phyloP scores from a whole-genome alignment of 2,797 vertebrate species.

The Falco concolor region DNA sequence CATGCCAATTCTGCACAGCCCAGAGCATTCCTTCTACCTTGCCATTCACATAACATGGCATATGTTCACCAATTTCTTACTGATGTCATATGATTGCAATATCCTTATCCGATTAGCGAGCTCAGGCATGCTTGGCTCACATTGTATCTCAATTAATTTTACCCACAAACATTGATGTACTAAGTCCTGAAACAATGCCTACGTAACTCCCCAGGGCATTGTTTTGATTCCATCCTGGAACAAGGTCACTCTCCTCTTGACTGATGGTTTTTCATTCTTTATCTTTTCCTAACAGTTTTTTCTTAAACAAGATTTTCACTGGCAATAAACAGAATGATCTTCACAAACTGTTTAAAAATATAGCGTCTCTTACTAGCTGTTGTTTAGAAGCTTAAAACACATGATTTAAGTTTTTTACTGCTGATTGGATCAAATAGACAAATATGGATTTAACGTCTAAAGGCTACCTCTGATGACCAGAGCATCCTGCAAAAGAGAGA shows the following conservation, averaged over 20 bases:
- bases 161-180: conserved; percentile 1
- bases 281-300: conserved; percentile 16
- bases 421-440: neutral
- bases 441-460: neutral
- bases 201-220: neutral
- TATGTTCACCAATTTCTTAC: neutral
- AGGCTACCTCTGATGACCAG: neutral
- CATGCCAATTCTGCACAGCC: neutral
- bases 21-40: neutral
- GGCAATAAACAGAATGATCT: neutral
- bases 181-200: conserved; percentile 43
- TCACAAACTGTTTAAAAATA: neutral
- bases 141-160: conserved; percentile 47
- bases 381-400: neutral
- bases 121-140: conserved; percentile 16
- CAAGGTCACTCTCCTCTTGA: conserved; percentile 21
- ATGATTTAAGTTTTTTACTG: neutral
- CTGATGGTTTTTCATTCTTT: neutral
- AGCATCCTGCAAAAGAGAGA: neutral
- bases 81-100: conserved; percentile 24
- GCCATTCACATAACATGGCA: neutral
- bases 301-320: neutral
- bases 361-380: neutral
- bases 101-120: conserved; percentile 41
- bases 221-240: conserved; percentile 30